These are phyloP conservation scores for Benitochromis conjunctus DNA, from an alignment of 2,113 vertebrate genomes.

Conservation along the genomic window DNA sequence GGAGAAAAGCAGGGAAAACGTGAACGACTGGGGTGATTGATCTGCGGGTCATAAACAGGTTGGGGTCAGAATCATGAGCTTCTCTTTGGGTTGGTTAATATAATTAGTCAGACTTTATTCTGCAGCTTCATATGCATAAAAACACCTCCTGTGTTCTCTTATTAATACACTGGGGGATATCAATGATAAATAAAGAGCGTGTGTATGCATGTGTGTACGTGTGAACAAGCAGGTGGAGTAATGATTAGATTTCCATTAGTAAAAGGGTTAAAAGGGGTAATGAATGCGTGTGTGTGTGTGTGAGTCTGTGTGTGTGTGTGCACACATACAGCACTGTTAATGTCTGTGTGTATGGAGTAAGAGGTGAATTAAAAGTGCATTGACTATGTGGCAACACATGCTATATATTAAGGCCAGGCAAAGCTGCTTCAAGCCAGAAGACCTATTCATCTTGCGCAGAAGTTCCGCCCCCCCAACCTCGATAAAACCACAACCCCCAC, in stretches of 20 bases:
- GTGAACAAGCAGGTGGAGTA: conserved; percentile 44
- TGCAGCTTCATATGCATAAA: conserved; percentile 16
- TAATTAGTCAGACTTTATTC: conserved; percentile 48
- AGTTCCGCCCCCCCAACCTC: conserved; percentile 3
- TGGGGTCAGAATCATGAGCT: conserved; percentile 42
- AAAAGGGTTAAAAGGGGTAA: conserved; percentile 39
- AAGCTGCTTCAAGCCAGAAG: conserved; percentile 65
- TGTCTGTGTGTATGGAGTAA: conserved; percentile 40
- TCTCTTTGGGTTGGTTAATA: conserved; percentile 43
- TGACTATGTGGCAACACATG: conserved; percentile 80
- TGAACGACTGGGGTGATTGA: conserved; percentile 29
- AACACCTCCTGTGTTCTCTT: conserved; percentile 25
- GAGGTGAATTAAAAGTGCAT: conserved; percentile 81
- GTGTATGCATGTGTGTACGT: conserved; percentile 3
- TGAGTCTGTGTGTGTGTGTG: conserved; percentile 9
- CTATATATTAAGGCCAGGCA: conserved; percentile 76
- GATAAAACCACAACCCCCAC: conserved; percentile 30
- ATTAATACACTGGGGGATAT: conserved; percentile 47
- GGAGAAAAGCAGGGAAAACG: neutral
- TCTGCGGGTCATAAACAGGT: conserved; percentile 47
- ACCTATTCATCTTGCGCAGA: conserved; percentile 73
- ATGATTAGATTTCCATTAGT: conserved; percentile 71
- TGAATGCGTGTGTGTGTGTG: conserved; percentile 47
- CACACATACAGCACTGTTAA: neutral
- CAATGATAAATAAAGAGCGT: conserved; percentile 43